These are phyloP conservation scores for Protophormia terraenovae DNA, from an alignment of 2,888 invertebrate genomes.

Conservation along the genomic window DNA sequence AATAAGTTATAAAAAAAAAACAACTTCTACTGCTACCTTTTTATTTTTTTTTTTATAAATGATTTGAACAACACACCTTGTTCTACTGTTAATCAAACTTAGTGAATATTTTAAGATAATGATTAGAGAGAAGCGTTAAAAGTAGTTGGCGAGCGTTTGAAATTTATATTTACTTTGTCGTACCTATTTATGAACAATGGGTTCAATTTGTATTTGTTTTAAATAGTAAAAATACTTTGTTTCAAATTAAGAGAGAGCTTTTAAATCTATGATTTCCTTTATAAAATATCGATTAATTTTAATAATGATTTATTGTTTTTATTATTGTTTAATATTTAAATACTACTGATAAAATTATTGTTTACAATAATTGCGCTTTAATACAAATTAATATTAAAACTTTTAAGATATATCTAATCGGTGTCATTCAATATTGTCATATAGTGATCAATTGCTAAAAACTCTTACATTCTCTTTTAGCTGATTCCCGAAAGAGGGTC, in stretches of 20 bases:
- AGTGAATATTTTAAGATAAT: slow-evolving; percentile 58
- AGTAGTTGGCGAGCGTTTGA: not conserved
- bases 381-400: too few species aligned
- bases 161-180: not conserved
- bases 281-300: not conserved
- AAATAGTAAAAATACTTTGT: not conserved
- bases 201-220: not conserved
- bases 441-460: too few species aligned
- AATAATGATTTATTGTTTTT: not conserved
- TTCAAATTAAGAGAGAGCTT: not conserved
- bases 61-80: slow-evolving; percentile 43
- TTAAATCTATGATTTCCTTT: not conserved
- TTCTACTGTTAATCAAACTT: slow-evolving; percentile 34
- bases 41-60: slow-evolving; percentile 1
- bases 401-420: too few species aligned
- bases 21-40: not conserved
- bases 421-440: too few species aligned
- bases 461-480: too few species aligned
- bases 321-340: not conserved
- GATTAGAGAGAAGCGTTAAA: not conserved
- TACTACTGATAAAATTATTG: not conserved
- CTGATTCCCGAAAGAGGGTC: too few species aligned
- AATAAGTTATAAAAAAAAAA: not conserved
- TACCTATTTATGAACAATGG: too few species aligned
- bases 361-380: not conserved